These are phyloP conservation scores for Cyclura pinguis DNA, from an alignment of 2,797 vertebrate genomes.

Conservation along the genomic window DNA sequence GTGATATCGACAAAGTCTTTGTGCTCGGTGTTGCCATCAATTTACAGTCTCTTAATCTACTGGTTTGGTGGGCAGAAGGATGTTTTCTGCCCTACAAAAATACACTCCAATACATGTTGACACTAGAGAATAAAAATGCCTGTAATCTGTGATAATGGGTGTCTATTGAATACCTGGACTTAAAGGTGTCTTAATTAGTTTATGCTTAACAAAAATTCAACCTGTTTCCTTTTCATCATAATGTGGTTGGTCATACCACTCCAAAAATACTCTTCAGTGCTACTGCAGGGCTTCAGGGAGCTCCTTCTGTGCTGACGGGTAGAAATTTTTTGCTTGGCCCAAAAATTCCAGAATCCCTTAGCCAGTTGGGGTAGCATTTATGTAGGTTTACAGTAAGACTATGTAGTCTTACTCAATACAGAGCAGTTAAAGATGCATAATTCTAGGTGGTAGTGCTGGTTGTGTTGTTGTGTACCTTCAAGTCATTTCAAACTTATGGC, in stretches of 20 bases:
- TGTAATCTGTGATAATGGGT: constrained; percentile 78
- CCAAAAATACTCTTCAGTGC: constrained; percentile 87
- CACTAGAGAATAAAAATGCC: constrained; percentile 80
- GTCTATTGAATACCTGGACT: constrained; percentile 77
- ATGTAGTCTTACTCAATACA: too few species aligned
- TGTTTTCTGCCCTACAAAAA: constrained; percentile 73
- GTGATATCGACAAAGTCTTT: constrained; percentile 78
- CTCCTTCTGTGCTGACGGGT: too few species aligned
- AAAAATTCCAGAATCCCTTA: background rate
- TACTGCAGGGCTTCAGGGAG: constrained; percentile 68
- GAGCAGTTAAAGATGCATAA: too few species aligned
- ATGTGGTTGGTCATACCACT: constrained; percentile 75
- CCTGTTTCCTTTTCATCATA: constrained; percentile 75
- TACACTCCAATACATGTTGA: constrained; percentile 78
- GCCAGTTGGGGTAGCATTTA: background rate
- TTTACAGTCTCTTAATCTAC: constrained; percentile 74
- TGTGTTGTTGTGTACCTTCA: too few species aligned
- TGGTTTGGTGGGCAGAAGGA: constrained; percentile 74
- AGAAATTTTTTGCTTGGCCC: too few species aligned
- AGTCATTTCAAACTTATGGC: too few species aligned
- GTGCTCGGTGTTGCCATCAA: constrained; percentile 69
- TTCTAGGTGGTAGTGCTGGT: too few species aligned
- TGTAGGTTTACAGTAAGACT: too few species aligned
- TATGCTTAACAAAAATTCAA: constrained; percentile 77
- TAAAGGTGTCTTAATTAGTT: constrained; percentile 79